Evolutionary conservation across 2,797 vertebrate genomes (phyloP).

Genomic region (Channa striata): DNA sequence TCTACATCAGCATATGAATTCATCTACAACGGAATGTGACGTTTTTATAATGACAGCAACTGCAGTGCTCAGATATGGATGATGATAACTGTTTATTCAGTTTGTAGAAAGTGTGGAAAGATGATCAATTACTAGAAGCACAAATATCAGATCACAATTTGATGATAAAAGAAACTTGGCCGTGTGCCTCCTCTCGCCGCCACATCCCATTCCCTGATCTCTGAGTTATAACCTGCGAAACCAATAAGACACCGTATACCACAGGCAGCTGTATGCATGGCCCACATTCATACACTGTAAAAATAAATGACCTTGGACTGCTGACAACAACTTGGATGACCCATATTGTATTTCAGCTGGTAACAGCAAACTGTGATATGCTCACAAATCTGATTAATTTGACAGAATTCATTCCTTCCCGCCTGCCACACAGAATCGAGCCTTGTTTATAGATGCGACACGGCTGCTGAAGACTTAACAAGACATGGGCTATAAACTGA

Average conservation of each 20-base stretch:
- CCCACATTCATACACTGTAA: conserved; percentile 14
- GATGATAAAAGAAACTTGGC: conserved; percentile 15
- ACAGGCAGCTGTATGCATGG: conserved; percentile 28
- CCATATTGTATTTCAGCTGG: conserved; percentile 44
- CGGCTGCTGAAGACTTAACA: conserved; percentile 6
- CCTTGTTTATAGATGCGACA: conserved; percentile 39
- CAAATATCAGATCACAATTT: no score
- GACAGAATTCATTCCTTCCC: conserved; percentile 19
- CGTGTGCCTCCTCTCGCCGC: background rate
- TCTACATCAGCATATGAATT: no score
- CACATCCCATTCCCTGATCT: conserved; percentile 24
- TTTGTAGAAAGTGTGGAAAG: background rate
- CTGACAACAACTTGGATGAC: conserved; percentile 39
- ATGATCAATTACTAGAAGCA: conserved; percentile 3
- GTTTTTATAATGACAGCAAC: no score
- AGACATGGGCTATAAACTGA: conserved; percentile 6
- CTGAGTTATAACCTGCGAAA: conserved; percentile 59
- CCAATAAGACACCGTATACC: conserved; percentile 52
- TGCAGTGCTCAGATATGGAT: background rate
- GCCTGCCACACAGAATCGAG: conserved; percentile 11
- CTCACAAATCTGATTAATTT: conserved; percentile 51
- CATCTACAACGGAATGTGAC: no score
- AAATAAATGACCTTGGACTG: conserved; percentile 46
- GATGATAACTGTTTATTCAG: background rate
- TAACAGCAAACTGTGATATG: conserved; percentile 38